Conservation (phyloP, 2,797 vertebrate species). For the Holocentrus rufus region DNA sequence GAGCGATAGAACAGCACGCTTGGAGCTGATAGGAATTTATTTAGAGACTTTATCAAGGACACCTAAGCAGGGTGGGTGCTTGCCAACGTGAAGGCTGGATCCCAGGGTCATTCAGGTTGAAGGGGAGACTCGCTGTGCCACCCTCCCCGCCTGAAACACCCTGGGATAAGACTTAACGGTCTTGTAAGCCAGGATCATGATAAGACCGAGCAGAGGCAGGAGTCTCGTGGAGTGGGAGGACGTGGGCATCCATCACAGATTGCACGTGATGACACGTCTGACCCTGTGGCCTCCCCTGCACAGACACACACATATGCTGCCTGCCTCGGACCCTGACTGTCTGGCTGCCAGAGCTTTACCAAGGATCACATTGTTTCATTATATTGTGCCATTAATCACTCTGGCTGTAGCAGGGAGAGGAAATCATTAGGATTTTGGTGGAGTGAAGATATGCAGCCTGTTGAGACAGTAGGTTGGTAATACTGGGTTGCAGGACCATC, state of each 20-base stretch:
- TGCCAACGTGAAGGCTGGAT: not conserved
- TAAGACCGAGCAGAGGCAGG: not conserved
- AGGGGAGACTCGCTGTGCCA: not conserved
- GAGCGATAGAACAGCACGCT: not conserved
- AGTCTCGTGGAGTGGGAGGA: constrained; percentile 30
- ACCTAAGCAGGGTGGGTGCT: not conserved
- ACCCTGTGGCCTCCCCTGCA: constrained; percentile 36
- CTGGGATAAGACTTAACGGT: not conserved
- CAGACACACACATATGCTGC: constrained; percentile 6
- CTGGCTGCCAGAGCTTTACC: constrained; percentile 6
- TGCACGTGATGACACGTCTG: constrained; percentile 57
- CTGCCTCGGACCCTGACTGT: not conserved
- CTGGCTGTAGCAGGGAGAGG: not conserved
- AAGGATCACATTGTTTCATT: not conserved
- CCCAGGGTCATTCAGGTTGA: not conserved
- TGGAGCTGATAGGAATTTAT: not conserved
- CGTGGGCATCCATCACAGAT: constrained; percentile 52
- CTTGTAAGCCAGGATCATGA: not conserved
- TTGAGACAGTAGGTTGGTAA: too few species aligned
- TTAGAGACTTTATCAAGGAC: not conserved
- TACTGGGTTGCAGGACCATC: too few species aligned
- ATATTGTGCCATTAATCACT: constrained; percentile 29
- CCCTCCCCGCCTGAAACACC: not conserved
- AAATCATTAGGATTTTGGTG: not conserved
- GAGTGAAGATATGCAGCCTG: not conserved